Conservation (phyloP, 2,888 invertebrate genomes). For the Eupeodes latifasciatus region DNA sequence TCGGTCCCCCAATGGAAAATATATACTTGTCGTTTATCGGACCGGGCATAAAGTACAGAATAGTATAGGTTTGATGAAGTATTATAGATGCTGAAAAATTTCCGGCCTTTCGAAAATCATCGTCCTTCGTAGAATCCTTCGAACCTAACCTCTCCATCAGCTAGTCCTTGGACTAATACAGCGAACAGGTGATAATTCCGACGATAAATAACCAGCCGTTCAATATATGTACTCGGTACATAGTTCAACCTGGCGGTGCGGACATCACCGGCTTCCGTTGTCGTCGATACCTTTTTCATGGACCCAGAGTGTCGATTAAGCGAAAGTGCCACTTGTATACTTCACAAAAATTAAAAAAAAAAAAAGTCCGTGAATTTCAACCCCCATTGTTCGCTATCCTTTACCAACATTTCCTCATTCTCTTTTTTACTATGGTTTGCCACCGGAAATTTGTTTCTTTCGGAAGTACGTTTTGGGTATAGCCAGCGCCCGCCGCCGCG, state of each 20-base stretch:
- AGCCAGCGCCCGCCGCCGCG: background rate
- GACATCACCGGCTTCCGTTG: conserved; percentile 73
- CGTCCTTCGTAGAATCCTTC: conserved; percentile 36
- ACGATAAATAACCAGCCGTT: conserved; percentile 75
- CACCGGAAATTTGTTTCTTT: conserved; percentile 76
- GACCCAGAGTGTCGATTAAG: conserved; percentile 66
- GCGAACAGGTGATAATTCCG: conserved; percentile 75
- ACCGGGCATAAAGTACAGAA: background rate
- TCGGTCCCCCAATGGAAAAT: conserved; percentile 6
- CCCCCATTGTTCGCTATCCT: conserved; percentile 60
- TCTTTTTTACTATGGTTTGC: conserved; percentile 21
- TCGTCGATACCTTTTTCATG: conserved; percentile 73
- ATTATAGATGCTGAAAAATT: conserved; percentile 73
- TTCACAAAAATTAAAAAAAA: conserved; percentile 54
- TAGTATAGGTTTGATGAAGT: conserved; percentile 61
- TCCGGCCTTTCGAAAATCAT: conserved; percentile 71
- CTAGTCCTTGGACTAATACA: conserved; percentile 61
- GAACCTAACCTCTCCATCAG: background rate
- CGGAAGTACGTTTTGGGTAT: conserved; percentile 58
- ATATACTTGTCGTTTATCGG: background rate
- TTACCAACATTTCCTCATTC: conserved; percentile 13
- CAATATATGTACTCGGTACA: conserved; percentile 31
- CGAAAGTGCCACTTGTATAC: conserved; percentile 67
- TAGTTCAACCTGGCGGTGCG: conserved; percentile 59
- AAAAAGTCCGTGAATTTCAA: conserved; percentile 53